Evolutionary conservation across 92 coral and sea anemone species (phyloP), one percentile per base, ranked within the genome.

Genomic region (Parazoanthus swiftii): DNA sequence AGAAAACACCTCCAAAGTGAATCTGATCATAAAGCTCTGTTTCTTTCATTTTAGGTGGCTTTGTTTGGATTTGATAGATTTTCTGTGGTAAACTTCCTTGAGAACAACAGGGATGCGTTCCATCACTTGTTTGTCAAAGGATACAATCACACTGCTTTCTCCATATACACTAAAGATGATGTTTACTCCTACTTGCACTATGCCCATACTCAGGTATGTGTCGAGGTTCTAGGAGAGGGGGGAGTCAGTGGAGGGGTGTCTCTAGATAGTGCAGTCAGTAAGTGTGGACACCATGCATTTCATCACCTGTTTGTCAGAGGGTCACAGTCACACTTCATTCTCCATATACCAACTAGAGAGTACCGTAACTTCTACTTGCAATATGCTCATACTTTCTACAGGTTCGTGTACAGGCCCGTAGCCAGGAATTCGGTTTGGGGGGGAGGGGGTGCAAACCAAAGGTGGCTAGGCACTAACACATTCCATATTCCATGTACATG

Each of bases 21-120:
- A n/a, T 2, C 37, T 23, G 15, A 33, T 46, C 3, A 10, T 73
- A 73, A 25, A 14, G 51, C 37, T 51, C 43, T 23, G 20, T 25
- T 56, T 79, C 2, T 11, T 79, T 8, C 5, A 33, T 25, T 88
- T 10, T 85, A 97, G 99, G 94, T 97, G 54, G 89, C 59, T 43
- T 83, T 93, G 85, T 97, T 97, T 97, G 95, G 95, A 74, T 79
- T 89, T 66, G 92, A 92, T 78, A 89, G 98, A 86, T 97, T 97
- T 84, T 94, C 98, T 26, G 90, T 94, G 29, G 98, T 95, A 14
- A 89, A 90, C 6, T 97, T 95, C 87, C 88, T 91, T 77, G 99
- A 95, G 76, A 90, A 95, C 73, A 93, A 95, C 83, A 91, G 51
- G 1, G 86, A 90, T 33, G 94, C 98, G 9, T 76, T 97, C 58